Evolutionary conservation across 92 coral and sea anemone genomes (phyloP).

Genomic region (Desmophyllum pertusum): DNA sequence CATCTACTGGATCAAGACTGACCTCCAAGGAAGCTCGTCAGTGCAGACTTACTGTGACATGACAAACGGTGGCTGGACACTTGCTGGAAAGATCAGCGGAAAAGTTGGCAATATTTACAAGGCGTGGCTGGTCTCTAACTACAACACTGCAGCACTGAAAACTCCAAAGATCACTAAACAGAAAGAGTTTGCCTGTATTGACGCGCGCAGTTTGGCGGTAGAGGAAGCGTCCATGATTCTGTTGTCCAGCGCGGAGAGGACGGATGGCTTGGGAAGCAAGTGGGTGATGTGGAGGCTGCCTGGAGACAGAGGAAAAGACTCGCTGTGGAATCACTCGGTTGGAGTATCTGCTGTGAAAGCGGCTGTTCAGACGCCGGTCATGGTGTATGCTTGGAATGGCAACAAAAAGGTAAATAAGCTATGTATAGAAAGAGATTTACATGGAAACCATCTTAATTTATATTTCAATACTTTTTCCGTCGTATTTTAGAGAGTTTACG

Average conservation of each 20-base stretch:
- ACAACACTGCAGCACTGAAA: slow-evolving; percentile 45
- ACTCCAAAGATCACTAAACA: slow-evolving; percentile 31
- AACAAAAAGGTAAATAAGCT: slow-evolving; percentile 32
- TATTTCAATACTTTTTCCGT: too few species aligned
- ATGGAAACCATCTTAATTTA: too few species aligned
- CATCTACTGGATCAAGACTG: slow-evolving; percentile 81
- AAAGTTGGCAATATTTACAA: slow-evolving; percentile 62
- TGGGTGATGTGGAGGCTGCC: slow-evolving; percentile 71
- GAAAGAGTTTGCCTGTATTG: slow-evolving; percentile 1
- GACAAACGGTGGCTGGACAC: slow-evolving; percentile 87
- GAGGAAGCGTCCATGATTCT: slow-evolving; percentile 37
- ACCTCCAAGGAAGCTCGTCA: slow-evolving; percentile 35
- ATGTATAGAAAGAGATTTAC: too few species aligned
- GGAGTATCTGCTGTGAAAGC: slow-evolving; percentile 35
- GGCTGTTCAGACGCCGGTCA: slow-evolving; percentile 42
- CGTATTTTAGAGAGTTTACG: too few species aligned
- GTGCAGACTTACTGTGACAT: slow-evolving; percentile 84
- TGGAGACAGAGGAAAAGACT: slow-evolving; percentile 32
- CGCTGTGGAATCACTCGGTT: slow-evolving; percentile 56
- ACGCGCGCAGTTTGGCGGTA: slow-evolving; percentile 20
- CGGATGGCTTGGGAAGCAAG: slow-evolving; percentile 43
- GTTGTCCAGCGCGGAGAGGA: slow-evolving; percentile 61
- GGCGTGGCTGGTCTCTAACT: slow-evolving; percentile 70
- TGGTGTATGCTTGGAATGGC: slow-evolving; percentile 61
- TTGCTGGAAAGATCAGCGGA: slow-evolving; percentile 87